Percentiles rank a stretch among this genome's conserved stretches.
Evolutionary conservation across 2,113 vertebrate species (phyloP).

Genomic region (Amazona vittata): DNA sequence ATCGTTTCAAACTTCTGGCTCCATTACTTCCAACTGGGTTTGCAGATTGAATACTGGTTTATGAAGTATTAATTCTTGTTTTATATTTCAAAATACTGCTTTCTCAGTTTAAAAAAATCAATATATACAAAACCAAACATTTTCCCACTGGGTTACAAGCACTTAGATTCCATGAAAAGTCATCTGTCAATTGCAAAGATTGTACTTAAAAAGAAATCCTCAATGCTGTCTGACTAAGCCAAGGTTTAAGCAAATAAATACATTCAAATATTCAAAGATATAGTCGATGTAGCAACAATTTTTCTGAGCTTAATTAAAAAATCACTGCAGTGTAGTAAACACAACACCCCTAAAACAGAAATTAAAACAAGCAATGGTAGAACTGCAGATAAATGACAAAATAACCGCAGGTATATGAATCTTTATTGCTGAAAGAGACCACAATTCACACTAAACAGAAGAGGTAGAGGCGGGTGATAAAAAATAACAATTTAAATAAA

Average conservation of each 20-base stretch:
- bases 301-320: constrained; percentile 65
- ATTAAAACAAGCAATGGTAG: constrained; percentile 34
- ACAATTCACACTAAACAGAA: constrained; percentile 25
- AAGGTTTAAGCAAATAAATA: constrained; percentile 62
- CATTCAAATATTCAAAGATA: constrained; percentile 71
- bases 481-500: background rate
- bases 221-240: constrained; percentile 39
- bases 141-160: constrained; percentile 9
- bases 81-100: background rate
- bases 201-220: constrained; percentile 45
- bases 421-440: constrained; percentile 5
- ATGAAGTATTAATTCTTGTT: constrained; percentile 8
- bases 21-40: background rate
- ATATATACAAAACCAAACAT: background rate
- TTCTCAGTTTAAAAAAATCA: background rate
- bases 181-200: constrained; percentile 26
- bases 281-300: constrained; percentile 47
- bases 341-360: constrained; percentile 50
- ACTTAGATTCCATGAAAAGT: constrained; percentile 51
- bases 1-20: background rate
- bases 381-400: constrained; percentile 71
- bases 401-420: constrained; percentile 54
- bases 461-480: background rate
- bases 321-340: constrained; percentile 45
- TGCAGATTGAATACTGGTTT: constrained; percentile 8